phyloP scores from a whole-genome alignment of 2,888 invertebrate species.

The Hylaea fasciaria region DNA sequence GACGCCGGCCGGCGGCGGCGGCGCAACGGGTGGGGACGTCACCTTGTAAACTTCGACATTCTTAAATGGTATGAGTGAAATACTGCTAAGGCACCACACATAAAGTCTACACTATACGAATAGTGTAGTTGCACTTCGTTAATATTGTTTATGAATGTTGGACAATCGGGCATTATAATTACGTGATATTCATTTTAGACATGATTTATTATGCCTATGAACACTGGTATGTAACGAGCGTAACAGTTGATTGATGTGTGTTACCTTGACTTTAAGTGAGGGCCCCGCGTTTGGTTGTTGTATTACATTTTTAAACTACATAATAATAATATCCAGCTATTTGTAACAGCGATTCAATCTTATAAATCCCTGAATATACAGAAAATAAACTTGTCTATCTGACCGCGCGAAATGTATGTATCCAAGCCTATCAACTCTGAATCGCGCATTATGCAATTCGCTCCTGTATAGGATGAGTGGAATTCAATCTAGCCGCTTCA shows the following conservation, averaged over 20 bases:
- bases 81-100: background rate
- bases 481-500: slow-evolving; percentile 19
- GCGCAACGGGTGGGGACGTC: background rate
- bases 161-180: slow-evolving; percentile 17
- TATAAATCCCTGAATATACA: no score
- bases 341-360: no score
- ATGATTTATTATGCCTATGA: slow-evolving; percentile 25
- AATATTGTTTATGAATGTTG: slow-evolving; percentile 24
- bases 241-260: slow-evolving; percentile 19
- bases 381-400: background rate
- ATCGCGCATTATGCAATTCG: slow-evolving; percentile 13
- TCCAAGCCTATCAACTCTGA: slow-evolving; percentile 7
- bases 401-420: slow-evolving; percentile 5
- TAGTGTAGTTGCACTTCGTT: slow-evolving; percentile 24
- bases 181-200: slow-evolving; percentile 21
- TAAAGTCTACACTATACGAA: slow-evolving; percentile 1
- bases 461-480: slow-evolving; percentile 14
- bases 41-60: slow-evolving; percentile 1
- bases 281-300: background rate
- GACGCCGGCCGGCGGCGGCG: slow-evolving; percentile 18
- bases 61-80: background rate
- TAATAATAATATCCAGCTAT: no score
- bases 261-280: slow-evolving; percentile 18
- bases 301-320: background rate
- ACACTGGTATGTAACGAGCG: slow-evolving; percentile 4